Conservation (phyloP, 2,888 invertebrate genomes). For the Creontiades dilutus region DNA sequence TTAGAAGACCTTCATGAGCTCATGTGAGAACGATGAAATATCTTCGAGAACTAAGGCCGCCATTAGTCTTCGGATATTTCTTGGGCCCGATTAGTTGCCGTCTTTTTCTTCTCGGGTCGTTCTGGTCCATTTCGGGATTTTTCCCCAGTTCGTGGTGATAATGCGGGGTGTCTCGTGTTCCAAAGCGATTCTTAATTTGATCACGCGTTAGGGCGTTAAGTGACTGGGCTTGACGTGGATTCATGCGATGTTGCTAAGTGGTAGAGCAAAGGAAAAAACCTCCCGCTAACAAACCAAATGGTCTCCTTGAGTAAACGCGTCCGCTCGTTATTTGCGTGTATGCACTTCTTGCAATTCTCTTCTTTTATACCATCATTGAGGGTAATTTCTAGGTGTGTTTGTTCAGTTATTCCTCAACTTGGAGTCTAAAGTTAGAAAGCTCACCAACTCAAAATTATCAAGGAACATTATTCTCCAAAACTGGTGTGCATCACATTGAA, state of each 20-base stretch:
- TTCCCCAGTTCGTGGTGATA: neutral
- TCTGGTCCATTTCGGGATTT: slow-evolving; percentile 32
- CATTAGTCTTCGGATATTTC: slow-evolving; percentile 10
- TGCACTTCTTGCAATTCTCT: slow-evolving; percentile 15
- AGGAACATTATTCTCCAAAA: too few relatives aligned
- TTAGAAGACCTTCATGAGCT: slow-evolving; percentile 44
- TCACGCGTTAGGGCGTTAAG: slow-evolving; percentile 27
- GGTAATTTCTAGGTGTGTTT: too few relatives aligned
- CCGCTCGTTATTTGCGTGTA: neutral
- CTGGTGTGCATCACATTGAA: too few relatives aligned
- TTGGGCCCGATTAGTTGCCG: neutral
- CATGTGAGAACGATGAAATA: slow-evolving; percentile 49
- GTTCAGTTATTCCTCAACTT: too few relatives aligned
- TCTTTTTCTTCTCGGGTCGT: neutral
- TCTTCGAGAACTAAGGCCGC: slow-evolving; percentile 1
- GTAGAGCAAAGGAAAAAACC: slow-evolving; percentile 1
- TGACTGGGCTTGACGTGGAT: slow-evolving; percentile 9
- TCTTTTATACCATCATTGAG: too few relatives aligned
- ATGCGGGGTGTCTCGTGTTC: slow-evolving; percentile 10
- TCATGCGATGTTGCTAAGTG: neutral
- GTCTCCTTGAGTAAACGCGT: neutral
- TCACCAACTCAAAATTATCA: too few relatives aligned
- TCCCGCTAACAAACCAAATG: neutral
- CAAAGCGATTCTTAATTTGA: slow-evolving; percentile 42
- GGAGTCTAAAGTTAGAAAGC: too few relatives aligned